A percentile compares a stretch with the other conserved stretches of the same genome.
phyloP scores from a whole-genome alignment of 2,113 vertebrate species.

The Hucho hucho region DNA sequence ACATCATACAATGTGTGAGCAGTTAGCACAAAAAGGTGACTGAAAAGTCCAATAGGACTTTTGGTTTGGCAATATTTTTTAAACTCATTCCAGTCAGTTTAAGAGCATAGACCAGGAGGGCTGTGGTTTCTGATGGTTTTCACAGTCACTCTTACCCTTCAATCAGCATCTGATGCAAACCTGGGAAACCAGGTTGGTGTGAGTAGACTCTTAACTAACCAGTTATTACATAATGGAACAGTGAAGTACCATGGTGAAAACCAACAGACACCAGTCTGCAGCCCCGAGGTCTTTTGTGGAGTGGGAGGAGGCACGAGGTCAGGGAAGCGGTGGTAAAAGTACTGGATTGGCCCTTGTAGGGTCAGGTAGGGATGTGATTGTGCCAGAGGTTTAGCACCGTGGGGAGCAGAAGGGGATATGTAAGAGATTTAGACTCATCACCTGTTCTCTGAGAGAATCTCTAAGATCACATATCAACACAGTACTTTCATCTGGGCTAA shows the following conservation, averaged over 20 bases:
- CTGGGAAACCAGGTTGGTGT: too few relatives aligned
- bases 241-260: too few relatives aligned
- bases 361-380: neutral
- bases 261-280: too few relatives aligned
- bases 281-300: too few relatives aligned
- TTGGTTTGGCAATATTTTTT: constrained; percentile 44
- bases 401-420: neutral
- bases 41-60: constrained; percentile 28
- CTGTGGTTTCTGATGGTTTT: too few relatives aligned
- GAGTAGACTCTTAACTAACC: too few relatives aligned
- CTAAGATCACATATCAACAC: too few relatives aligned
- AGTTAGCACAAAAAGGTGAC: neutral
- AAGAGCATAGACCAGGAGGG: constrained; percentile 43
- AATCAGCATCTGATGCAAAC: too few relatives aligned
- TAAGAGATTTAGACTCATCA: neutral
- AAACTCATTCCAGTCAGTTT: constrained; percentile 49
- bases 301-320: too few relatives aligned
- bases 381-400: neutral
- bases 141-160: too few relatives aligned
- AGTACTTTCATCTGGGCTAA: too few relatives aligned
- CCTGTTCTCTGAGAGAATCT: neutral
- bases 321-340: neutral
- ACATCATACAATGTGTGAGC: constrained; percentile 23
- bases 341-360: neutral
- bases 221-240: too few relatives aligned